A percentile compares a stretch with the other conserved stretches of the same genome.
phyloP scores from a whole-genome alignment of 1,140 invertebrate species.

The Acromyrmex charruanus region DNA sequence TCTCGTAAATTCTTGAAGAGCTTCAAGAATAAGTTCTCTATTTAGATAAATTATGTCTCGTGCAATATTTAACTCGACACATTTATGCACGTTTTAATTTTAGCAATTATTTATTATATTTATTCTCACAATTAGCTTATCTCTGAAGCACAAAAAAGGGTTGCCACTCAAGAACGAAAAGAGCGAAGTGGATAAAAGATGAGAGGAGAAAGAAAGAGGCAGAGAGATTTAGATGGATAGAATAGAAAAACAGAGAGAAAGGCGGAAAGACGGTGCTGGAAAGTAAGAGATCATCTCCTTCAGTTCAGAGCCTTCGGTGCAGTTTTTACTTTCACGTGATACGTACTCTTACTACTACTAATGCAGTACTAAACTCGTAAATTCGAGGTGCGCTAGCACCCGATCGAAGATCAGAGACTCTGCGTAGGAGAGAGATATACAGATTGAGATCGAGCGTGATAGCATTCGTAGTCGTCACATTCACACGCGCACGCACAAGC shows the following conservation, averaged over 20 bases:
- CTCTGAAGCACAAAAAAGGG: not conserved
- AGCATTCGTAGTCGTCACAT: slow-evolving; percentile 53
- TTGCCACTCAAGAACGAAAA: slow-evolving; percentile 63
- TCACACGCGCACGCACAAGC: slow-evolving; percentile 36
- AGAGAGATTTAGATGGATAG: slow-evolving; percentile 15
- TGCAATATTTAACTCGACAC: not conserved
- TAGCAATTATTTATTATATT: not conserved
- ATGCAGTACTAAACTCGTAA: slow-evolving; percentile 49
- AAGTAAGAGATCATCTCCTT: slow-evolving; percentile 60
- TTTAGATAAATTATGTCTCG: too few species aligned
- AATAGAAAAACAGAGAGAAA: slow-evolving; percentile 15
- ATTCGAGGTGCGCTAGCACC: slow-evolving; percentile 27
- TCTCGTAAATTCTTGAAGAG: not conserved
- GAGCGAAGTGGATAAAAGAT: not conserved
- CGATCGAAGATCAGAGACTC: slow-evolving; percentile 47
- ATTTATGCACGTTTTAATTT: not conserved
- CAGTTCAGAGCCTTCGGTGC: slow-evolving; percentile 66
- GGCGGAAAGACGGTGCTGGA: slow-evolving; percentile 57
- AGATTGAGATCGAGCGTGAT: slow-evolving; percentile 63
- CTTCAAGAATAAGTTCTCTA: not conserved
- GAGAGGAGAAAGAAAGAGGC: slow-evolving; percentile 12
- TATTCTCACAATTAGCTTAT: not conserved
- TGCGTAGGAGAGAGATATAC: slow-evolving; percentile 52
- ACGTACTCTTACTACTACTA: slow-evolving; percentile 35
- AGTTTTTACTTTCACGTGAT: slow-evolving; percentile 59